Evolutionary conservation across 2,113 vertebrate species (phyloP), one percentile per base, ranked within the genome.

Genomic region (Ovibos moschatus): DNA sequence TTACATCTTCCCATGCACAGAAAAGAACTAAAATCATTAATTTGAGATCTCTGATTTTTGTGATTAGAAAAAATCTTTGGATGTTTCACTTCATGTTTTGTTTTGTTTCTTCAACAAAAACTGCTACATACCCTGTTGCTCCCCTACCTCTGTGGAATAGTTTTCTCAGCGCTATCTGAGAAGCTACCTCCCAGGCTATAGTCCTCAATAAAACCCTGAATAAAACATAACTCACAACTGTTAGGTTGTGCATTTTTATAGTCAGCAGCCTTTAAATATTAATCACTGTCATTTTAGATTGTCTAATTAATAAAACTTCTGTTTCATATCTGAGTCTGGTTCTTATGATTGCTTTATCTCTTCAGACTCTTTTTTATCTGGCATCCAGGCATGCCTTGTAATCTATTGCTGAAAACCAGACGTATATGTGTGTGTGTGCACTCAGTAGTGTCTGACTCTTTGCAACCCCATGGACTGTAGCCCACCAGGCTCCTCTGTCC

Each of bases 251-350:
- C 51, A 55, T 36, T 36, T 83, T 36, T 83, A 15, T 27, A 83
- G 81, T 27, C 33, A n/a, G 11, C 81, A 40, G 50, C n/a, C 36
- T 28, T 96, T 83, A 83, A 36, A 53, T 62, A 88, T 50, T 88
- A 43, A 92, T 92, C 53, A 89, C 47, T 43, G 25, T 85, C 84
- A 64, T 89, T 97, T 94, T 86, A 83, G 88, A 82, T 93, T 86
- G 16, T 60, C n/a, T 71, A 79, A 85, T 94, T 89, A 67, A 55
- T 78, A 12, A 28, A 76, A 51, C 21, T 81, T 81, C 33, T 71
- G 33, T 85, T 43, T 50, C 40, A 90, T 67, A 60, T n/a, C 19
- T 88, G 50, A 60, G 57, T 74, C 27, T 96, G 43, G 27, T 84
- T 91, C 51, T n/a, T 19, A 27, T 55, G 36, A 88, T 74, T 78